phyloP scores from a whole-genome alignment of 2,113 vertebrate species.

The Hassar affinis region DNA sequence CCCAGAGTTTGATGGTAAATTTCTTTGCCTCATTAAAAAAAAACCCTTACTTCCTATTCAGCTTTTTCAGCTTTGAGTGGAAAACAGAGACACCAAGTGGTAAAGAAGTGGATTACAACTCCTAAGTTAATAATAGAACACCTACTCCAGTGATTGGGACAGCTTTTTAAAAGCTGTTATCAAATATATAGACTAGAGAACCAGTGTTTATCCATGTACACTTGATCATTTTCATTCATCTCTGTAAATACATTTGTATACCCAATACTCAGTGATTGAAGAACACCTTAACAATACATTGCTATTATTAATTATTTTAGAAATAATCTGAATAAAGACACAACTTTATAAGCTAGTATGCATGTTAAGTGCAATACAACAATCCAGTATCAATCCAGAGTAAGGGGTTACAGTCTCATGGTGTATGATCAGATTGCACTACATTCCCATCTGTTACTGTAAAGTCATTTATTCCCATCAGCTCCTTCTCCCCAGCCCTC shows the following conservation, averaged over 20 bases:
- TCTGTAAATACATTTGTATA: not conserved
- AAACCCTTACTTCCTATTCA: not conserved
- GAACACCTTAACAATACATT: no score
- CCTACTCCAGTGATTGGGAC: not conserved
- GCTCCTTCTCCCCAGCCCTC: no score
- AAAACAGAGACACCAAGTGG: constrained; percentile 64
- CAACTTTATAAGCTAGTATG: no score
- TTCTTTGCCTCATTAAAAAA: not conserved
- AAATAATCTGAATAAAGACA: no score
- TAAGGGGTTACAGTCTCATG: no score
- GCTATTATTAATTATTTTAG: not conserved
- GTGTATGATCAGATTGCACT: not conserved
- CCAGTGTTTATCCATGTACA: not conserved
- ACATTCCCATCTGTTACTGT: not conserved
- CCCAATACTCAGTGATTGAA: not conserved
- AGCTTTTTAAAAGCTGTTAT: no score
- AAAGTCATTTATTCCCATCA: no score
- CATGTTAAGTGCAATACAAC: no score
- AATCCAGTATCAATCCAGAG: no score
- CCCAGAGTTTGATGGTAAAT: constrained; percentile 95
- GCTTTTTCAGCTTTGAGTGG: constrained; percentile 9
- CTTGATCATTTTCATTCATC: not conserved
- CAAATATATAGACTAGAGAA: not conserved
- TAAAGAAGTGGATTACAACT: constrained; percentile 51
- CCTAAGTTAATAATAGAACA: not conserved